phyloP scores from a whole-genome alignment of 2,113 vertebrate genomes.

The Poecilia latipinna region DNA sequence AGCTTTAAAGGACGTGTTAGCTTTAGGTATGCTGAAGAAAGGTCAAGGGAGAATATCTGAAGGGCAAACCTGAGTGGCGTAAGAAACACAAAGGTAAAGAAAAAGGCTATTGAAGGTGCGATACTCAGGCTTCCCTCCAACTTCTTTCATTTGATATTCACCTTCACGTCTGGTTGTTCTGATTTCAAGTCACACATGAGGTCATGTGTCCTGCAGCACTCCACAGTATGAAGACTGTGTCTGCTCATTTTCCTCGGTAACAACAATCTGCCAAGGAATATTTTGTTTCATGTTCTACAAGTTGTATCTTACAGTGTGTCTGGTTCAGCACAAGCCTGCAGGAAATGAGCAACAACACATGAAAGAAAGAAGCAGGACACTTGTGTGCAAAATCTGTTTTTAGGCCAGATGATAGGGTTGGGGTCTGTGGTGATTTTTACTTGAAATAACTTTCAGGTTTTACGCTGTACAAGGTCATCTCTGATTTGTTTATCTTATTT shows the following conservation, averaged over 20 bases:
- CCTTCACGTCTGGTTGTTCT: constrained; percentile 2
- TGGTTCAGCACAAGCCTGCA: constrained; percentile 32
- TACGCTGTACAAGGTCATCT: background rate
- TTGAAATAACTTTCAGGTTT: background rate
- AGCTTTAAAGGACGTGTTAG: background rate
- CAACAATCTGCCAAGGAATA: constrained; percentile 25
- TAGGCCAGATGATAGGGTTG: constrained; percentile 1
- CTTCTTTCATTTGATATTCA: constrained; percentile 30
- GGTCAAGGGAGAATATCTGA: constrained; percentile 35
- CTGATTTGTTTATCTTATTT: background rate
- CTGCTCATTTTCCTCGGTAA: constrained; percentile 33
- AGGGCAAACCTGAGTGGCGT: constrained; percentile 26
- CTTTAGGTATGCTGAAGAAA: background rate
- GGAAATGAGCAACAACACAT: constrained; percentile 31
- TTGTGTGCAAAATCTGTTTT: constrained; percentile 28
- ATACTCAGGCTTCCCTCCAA: background rate
- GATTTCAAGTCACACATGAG: constrained; percentile 13
- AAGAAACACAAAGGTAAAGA: constrained; percentile 37
- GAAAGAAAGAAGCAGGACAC: constrained; percentile 39
- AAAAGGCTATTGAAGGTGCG: constrained; percentile 16
- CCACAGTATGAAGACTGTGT: constrained; percentile 12
- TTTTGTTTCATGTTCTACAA: constrained; percentile 50
- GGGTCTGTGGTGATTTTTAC: constrained; percentile 6
- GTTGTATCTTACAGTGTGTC: constrained; percentile 36
- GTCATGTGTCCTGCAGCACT: constrained; percentile 34